phyloP scores from a whole-genome alignment of 2,113 vertebrate genomes.

The Zonotrichia leucophrys region DNA sequence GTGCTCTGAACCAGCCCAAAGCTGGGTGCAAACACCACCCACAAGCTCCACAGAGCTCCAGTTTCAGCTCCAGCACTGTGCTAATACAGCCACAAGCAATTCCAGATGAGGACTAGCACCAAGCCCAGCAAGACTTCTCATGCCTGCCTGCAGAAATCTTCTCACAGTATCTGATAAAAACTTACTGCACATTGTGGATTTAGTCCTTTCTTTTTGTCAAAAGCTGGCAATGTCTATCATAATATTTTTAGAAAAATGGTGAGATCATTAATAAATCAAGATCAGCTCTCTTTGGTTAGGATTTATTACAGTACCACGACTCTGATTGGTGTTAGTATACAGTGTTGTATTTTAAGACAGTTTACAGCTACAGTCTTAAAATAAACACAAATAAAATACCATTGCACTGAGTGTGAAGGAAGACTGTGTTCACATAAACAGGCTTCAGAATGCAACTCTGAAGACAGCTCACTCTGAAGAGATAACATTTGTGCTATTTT shows the following conservation, averaged over 20 bases:
- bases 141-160: neutral
- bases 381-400: constrained; percentile 54
- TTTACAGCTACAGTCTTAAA: constrained; percentile 1
- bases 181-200: accelerated
- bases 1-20: neutral
- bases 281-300: neutral
- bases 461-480: constrained; percentile 38
- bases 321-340: neutral
- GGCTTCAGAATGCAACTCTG: neutral
- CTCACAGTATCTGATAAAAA: neutral
- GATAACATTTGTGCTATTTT: constrained; percentile 57
- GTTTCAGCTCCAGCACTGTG: accelerated
- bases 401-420: neutral
- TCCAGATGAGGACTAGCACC: neutral
- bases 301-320: neutral
- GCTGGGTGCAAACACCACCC: neutral
- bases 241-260: neutral
- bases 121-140: neutral
- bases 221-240: neutral
- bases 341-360: constrained; percentile 26
- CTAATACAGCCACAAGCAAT: neutral
- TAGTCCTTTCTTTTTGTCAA: neutral
- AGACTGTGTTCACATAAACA: constrained; percentile 2
- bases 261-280: neutral
- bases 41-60: neutral